Conservation (phyloP, 2,888 invertebrate genomes). For the Melolontha melolontha region DNA sequence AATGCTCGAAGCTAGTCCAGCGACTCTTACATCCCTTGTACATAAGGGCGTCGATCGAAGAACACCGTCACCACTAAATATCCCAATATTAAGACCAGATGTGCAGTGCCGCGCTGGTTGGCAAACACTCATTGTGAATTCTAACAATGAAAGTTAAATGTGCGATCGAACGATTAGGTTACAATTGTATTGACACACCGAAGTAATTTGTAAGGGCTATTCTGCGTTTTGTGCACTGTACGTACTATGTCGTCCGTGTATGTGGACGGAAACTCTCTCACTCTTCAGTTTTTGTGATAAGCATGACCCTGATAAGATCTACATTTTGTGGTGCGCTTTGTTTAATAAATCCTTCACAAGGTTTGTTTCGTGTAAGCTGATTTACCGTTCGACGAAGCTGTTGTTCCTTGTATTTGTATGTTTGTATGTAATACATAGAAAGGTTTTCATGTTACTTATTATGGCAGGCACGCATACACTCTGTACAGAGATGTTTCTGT, state of each 20-base stretch:
- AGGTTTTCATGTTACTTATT: constrained; percentile 15
- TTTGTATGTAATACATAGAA: constrained; percentile 12
- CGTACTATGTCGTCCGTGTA: constrained; percentile 44
- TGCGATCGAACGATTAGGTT: constrained; percentile 65
- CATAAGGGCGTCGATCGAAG: constrained; percentile 50
- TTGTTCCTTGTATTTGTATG: constrained; percentile 1
- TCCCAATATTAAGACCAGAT: constrained; percentile 61
- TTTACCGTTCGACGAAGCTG: constrained; percentile 44
- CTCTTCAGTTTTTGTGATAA: constrained; percentile 49
- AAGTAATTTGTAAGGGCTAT: constrained; percentile 64
- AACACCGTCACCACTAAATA: constrained; percentile 45
- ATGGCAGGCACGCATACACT: neutral
- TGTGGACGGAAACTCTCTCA: constrained; percentile 35
- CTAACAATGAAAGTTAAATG: constrained; percentile 65
- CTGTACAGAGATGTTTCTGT: neutral
- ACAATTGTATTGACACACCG: constrained; percentile 64
- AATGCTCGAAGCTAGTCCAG: constrained; percentile 55
- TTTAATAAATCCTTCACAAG: constrained; percentile 60
- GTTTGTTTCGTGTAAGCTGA: constrained; percentile 57
- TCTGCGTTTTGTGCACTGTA: constrained; percentile 47
- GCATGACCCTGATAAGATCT: constrained; percentile 57
- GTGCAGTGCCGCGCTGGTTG: constrained; percentile 58
- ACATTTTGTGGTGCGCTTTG: constrained; percentile 58
- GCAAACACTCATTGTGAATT: constrained; percentile 63
- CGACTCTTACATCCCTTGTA: constrained; percentile 52